Conservation (phyloP, 2,888 invertebrate genomes). For the Chelonus formosanus region DNA sequence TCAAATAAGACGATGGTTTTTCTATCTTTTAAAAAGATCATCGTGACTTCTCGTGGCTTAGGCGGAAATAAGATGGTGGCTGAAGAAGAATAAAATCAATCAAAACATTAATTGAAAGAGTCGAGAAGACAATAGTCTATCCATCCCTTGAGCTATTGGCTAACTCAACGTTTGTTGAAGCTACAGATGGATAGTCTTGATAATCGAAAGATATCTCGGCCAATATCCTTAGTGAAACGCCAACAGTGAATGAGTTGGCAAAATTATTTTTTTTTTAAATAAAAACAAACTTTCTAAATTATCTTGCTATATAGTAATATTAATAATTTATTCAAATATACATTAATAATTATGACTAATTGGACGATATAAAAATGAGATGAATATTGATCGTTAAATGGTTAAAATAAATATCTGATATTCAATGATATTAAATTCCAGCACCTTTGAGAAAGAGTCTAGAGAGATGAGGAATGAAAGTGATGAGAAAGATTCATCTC, state of each 20-base stretch:
- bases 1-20: no score
- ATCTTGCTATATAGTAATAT: no score
- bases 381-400: no score
- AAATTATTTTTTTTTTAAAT: conserved; percentile 11
- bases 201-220: conserved; percentile 62
- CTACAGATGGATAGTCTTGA: conserved; percentile 59
- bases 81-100: conserved; percentile 60
- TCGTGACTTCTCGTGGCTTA: neutral
- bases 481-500: conserved; percentile 9
- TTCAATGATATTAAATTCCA: no score
- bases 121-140: conserved; percentile 60
- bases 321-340: no score
- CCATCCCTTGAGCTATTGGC: conserved; percentile 21
- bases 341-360: no score
- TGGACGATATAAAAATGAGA: no score
- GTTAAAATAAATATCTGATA: no score
- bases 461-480: neutral
- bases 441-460: no score
- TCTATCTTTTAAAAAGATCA: neutral
- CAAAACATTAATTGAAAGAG: conserved; percentile 66
- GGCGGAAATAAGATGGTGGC: conserved; percentile 15
- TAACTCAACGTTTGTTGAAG: conserved; percentile 28
- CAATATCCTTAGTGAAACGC: conserved; percentile 45
- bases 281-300: no score
- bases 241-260: conserved; percentile 32